phyloP scores from a whole-genome alignment of 2,888 invertebrate species.

The Trachelus troglodyta region DNA sequence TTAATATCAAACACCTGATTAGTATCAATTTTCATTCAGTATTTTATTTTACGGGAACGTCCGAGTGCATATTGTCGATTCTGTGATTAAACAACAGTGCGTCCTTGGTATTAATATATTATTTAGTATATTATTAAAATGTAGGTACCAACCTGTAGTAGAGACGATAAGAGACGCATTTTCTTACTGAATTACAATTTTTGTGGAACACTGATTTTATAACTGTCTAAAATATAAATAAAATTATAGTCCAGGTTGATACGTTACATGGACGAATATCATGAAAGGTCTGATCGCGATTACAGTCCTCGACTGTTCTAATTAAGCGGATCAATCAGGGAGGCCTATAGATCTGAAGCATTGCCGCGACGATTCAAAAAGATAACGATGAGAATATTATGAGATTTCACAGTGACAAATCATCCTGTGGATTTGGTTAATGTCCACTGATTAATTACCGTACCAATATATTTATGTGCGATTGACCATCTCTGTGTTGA shows the following conservation, averaged over 20 bases:
- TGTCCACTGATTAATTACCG: conserved; percentile 11
- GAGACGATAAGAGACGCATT: background rate
- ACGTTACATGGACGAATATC: background rate
- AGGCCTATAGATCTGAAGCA: conserved; percentile 2
- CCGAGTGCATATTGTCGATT: background rate
- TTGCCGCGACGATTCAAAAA: background rate
- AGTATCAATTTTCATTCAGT: background rate
- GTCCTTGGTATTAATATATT: background rate
- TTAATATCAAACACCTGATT: background rate
- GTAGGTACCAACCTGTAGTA: background rate
- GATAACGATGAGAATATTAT: conserved; percentile 1
- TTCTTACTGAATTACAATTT: background rate
- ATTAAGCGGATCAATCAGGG: conserved; percentile 14
- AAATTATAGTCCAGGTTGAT: background rate
- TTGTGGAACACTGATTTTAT: background rate
- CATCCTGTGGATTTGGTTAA: background rate
- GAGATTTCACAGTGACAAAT: conserved; percentile 13
- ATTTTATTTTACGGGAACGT: background rate
- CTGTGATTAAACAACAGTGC: background rate
- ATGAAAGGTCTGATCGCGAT: background rate
- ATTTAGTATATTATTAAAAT: background rate
- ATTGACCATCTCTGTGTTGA: conserved; percentile 6
- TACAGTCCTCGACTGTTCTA: background rate
- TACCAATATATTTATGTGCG: conserved; percentile 11
- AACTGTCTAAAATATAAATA: background rate